Base-by-base conservation (phyloP, 2,797 vertebrate genomes). In the Syngnathus rostellatus region DNA sequence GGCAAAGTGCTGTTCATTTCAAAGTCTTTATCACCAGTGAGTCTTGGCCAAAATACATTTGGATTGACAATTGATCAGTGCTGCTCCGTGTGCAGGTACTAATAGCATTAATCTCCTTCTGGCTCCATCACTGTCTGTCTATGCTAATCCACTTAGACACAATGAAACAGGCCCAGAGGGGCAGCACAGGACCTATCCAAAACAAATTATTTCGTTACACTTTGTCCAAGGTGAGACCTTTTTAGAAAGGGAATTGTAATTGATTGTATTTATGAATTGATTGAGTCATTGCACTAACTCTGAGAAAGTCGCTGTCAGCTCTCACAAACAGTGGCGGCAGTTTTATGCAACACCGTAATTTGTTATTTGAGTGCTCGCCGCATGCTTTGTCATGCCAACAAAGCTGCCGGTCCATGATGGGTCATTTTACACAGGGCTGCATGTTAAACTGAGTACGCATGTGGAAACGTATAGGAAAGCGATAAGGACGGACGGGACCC, bases 21-120 rank as follows among this genome's bases (percentile, higher is more conserved):
- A 86, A 86, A 83, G 86, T 90, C 85, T 82, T 89, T 89, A 89
- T 89, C 88, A 81, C 85, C 55, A 68, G 77, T 86, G 81, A 83
- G 83, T 87, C 82, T 65, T n/a, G 57, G 77, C 59, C 59, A 68
- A 86, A 45, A 72, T 54, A 58, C 72, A 76, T 90, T 84, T 81
- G 76, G 78, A 85, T 81, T 83, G 87, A 87, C 68, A 38, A 65
- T 14, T 40, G 79, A 77, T 81, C 77, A 71, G 72, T 77, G 64
- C 68, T 68, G 80, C 73, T 81, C 64, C 43, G 66, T 74, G 70
- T 80, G 67, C 77, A 83, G 85, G 83, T 88, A 85, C 84, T 89
- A 90, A 90, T 83, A 70, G 65, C 74, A 83, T 90, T 86, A 86
- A 72, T 74, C 70, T 71, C 63, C 81, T 57, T 41, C 71, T 67